These are phyloP conservation scores for Tolypeutes matacus DNA, from an alignment of 2,797 vertebrate genomes.

Conservation along the genomic window DNA sequence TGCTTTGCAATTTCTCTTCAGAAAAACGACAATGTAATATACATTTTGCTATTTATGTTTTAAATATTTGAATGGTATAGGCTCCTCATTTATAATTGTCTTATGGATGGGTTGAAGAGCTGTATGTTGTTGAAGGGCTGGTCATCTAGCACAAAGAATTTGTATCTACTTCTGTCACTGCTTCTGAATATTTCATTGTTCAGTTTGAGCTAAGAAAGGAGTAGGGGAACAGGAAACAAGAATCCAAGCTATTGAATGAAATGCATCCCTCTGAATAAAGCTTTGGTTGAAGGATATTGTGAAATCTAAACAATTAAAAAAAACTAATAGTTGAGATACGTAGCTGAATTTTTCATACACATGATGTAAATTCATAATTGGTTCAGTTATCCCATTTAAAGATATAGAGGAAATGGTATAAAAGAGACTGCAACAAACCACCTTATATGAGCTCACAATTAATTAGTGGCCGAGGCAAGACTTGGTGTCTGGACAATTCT, in stretches of 20 bases:
- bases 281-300: neutral
- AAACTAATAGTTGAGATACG: neutral
- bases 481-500: neutral
- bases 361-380: neutral
- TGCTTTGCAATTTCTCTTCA: slow-evolving; percentile 32
- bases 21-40: neutral
- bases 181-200: neutral
- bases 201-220: neutral
- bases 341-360: neutral
- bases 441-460: neutral
- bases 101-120: neutral
- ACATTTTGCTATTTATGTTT: neutral
- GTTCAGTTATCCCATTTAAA: neutral
- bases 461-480: neutral
- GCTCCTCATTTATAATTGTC: neutral
- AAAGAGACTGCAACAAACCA: too few species aligned
- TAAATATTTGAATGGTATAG: neutral
- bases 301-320: neutral
- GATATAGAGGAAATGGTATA: neutral
- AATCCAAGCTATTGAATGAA: slow-evolving; percentile 15
- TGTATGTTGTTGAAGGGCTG: neutral
- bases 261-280: neutral
- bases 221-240: neutral
- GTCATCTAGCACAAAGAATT: neutral
- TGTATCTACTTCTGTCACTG: neutral